Percentiles rank a stretch among this genome's conserved stretches.
Evolutionary conservation across 2,888 invertebrate genomes (phyloP).

Genomic region (Xanthostigma xanthostigma): DNA sequence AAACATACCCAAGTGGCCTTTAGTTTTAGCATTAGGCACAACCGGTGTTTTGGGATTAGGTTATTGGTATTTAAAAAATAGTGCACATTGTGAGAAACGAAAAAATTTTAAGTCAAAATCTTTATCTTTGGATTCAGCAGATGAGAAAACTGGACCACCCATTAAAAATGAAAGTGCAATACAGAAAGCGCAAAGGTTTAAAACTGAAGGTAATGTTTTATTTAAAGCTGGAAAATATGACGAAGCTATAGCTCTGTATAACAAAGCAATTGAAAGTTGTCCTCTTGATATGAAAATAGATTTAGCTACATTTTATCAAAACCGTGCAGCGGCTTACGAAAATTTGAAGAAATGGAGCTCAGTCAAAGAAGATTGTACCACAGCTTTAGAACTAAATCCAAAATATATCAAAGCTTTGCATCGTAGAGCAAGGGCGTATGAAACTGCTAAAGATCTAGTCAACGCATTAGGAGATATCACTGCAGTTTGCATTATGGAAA

Average conservation of each 20-base stretch:
- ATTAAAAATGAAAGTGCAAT: slow-evolving; percentile 37
- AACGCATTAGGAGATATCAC: slow-evolving; percentile 84
- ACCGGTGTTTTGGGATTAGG: slow-evolving; percentile 67
- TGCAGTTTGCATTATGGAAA: slow-evolving; percentile 80
- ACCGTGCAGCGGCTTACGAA: slow-evolving; percentile 90
- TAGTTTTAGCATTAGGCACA: slow-evolving; percentile 69
- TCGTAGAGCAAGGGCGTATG: slow-evolving; percentile 69
- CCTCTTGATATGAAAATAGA: slow-evolving; percentile 56
- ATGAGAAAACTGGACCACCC: slow-evolving; percentile 21
- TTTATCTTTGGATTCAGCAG: slow-evolving; percentile 35
- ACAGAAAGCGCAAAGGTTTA: slow-evolving; percentile 61
- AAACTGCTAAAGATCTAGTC: slow-evolving; percentile 62
- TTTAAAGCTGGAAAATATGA: slow-evolving; percentile 79
- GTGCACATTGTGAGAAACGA: slow-evolving; percentile 21
- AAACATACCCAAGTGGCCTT: slow-evolving; percentile 70
- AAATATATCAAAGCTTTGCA: slow-evolving; percentile 79
- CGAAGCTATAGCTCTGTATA: slow-evolving; percentile 80
- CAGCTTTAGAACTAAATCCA: slow-evolving; percentile 70
- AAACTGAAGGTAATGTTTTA: slow-evolving; percentile 75
- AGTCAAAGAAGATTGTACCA: slow-evolving; percentile 76
- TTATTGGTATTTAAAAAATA: slow-evolving; percentile 56
- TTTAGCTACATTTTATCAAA: slow-evolving; percentile 86
- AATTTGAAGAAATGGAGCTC: slow-evolving; percentile 72
- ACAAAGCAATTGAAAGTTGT: slow-evolving; percentile 84
- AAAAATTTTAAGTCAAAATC: slow-evolving; percentile 37